Base-by-base conservation (phyloP, 2,797 vertebrate species). In the Pteropus rufus region DNA sequence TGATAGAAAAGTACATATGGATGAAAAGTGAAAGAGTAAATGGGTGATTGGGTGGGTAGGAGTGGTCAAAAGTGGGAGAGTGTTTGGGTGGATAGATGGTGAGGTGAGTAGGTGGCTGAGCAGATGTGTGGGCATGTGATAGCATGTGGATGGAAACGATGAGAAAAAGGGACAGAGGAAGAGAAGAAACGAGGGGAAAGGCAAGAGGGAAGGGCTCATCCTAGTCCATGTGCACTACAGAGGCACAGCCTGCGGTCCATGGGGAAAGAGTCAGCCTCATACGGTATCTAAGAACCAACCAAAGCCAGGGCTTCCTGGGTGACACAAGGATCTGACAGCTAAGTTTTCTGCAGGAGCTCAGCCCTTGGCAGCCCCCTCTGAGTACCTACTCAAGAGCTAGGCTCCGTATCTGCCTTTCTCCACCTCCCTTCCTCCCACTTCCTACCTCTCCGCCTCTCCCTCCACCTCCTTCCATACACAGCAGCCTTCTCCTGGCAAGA, bases 91-190 rank as follows among this genome's bases (percentile, higher is more conserved):
- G 41, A 9, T 0, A 14, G 84, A 49, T 1, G 11, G 21, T 0
- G 1, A 36, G 14, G n/a, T 10, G 60, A 23, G 0, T 0, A 1
- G 39, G 16, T 0, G 31, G 54, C 2, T 5, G 31, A 62, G 52
- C 56, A 15, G 31, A 3, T 0, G 5, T 8, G 7, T 3, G 19
- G 80, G 41, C 16, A 0, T 0, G 18, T 4, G n/a, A 0, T 2
- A 9, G 18, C 5, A 19, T 11, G 3, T 10, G 0, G 23, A 3
- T 0, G 19, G 83, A 21, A 26, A 44, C 12, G 11, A n/a, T 0
- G 8, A 67, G 12, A 18, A 23, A 41, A 34, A 60, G 10, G 24
- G 52, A 29, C 1, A 24, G 19, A n/a, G 10, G 62, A 11, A 21
- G n/a, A n/a, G 44, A 14, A 18, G 15, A 29, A 7, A 19, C 2